Conservation (phyloP, 2,797 vertebrate genomes). For the Trematomus bernacchii region DNA sequence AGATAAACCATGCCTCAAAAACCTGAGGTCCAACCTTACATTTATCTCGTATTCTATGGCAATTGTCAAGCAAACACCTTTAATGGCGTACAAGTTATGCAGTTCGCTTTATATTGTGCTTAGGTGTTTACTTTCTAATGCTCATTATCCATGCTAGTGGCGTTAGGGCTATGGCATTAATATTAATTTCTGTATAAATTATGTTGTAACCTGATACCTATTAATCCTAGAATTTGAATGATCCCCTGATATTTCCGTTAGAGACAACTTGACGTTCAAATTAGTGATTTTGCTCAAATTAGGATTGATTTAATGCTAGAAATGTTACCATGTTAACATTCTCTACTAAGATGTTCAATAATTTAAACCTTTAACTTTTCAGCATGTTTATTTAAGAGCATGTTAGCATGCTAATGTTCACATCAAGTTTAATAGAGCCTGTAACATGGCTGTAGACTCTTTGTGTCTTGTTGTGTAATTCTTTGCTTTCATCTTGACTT, state of each 20-base stretch:
- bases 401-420: no score
- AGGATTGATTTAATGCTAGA: no score
- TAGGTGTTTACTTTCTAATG: background rate
- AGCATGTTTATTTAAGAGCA: no score
- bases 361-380: no score
- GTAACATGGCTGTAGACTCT: background rate
- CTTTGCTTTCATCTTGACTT: background rate
- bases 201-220: no score
- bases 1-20: slow-evolving; percentile 26
- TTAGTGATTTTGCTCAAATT: no score
- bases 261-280: no score
- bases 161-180: background rate
- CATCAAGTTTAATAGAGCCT: background rate
- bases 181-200: no score
- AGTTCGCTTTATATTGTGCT: background rate
- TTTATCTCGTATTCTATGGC: background rate
- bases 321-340: no score
- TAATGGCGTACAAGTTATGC: background rate
- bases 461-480: background rate
- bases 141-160: background rate
- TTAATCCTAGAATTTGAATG: no score
- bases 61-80: background rate
- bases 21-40: background rate
- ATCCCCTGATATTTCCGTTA: background rate
- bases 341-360: no score